Percentiles rank a stretch among this genome's conserved stretches.
These are phyloP conservation scores for Sesia apiformis DNA, from an alignment of 2,888 invertebrate species.

Conservation along the genomic window DNA sequence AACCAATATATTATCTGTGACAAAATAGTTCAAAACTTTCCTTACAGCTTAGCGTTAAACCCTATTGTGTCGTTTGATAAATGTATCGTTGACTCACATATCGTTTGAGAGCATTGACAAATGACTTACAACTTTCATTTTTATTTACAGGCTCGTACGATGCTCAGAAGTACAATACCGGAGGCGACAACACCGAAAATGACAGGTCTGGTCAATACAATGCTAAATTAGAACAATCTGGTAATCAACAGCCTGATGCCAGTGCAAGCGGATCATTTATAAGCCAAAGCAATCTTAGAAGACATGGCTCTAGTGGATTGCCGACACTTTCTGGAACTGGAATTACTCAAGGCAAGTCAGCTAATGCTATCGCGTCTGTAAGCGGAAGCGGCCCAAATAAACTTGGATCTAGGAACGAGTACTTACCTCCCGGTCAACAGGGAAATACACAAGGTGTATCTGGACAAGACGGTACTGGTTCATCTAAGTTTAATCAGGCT, in stretches of 20 bases:
- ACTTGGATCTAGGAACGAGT: conserved; percentile 24
- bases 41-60: conserved; percentile 11
- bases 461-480: not conserved
- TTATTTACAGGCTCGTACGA: conserved; percentile 68
- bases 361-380: conserved; percentile 6
- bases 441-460: conserved; percentile 5
- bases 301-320: not conserved
- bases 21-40: too few species aligned
- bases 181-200: conserved; percentile 44
- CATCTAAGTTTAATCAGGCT: conserved; percentile 9
- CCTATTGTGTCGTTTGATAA: conserved; percentile 47
- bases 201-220: conserved; percentile 33
- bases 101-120: conserved; percentile 44
- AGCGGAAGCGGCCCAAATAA: conserved; percentile 1
- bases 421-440: conserved; percentile 23
- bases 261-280: conserved; percentile 32
- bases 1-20: too few species aligned
- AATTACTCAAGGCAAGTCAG: conserved; percentile 15
- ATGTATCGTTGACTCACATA: conserved; percentile 42
- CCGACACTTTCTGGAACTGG: conserved; percentile 8
- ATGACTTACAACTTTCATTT: conserved; percentile 62
- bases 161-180: conserved; percentile 56
- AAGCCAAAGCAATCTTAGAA: conserved; percentile 33
- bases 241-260: conserved; percentile 29
- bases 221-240: conserved; percentile 31